phyloP scores from a whole-genome alignment of 2,113 vertebrate genomes.

The Lynx canadensis region DNA sequence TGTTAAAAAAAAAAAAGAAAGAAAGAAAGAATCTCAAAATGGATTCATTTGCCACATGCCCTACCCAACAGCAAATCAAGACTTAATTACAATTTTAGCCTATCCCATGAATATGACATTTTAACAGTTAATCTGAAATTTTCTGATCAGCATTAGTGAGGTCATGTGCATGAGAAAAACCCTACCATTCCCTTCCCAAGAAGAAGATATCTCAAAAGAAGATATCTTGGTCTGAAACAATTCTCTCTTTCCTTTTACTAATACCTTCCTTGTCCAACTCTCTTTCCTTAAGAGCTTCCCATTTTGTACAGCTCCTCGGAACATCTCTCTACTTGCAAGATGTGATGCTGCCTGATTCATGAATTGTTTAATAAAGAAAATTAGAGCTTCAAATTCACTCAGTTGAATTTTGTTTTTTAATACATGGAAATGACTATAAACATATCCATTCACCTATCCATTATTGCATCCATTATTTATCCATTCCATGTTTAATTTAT shows the following conservation, averaged over 20 bases:
- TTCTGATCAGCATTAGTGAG: not conserved
- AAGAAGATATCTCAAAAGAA: not conserved
- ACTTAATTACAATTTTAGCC: no score
- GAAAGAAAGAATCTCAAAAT: no score
- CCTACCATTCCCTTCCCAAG: not conserved
- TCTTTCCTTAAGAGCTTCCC: not conserved
- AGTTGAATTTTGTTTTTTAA: not conserved
- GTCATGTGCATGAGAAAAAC: not conserved
- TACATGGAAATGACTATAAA: not conserved
- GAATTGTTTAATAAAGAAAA: not conserved
- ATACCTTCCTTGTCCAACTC: not conserved
- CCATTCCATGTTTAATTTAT: not conserved
- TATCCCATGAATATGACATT: no score
- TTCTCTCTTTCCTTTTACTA: not conserved
- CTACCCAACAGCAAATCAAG: no score
- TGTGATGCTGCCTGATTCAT: not conserved
- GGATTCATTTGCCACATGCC: no score
- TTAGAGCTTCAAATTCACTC: not conserved
- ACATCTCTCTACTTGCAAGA: not conserved
- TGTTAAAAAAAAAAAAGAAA: no score
- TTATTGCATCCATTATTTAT: not conserved
- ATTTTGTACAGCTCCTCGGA: not conserved
- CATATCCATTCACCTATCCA: not conserved
- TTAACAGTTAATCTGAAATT: not conserved
- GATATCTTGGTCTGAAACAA: not conserved